A percentile compares a stretch with the other conserved stretches of the same genome.
These are phyloP conservation scores for Aricia agestis DNA, from an alignment of 1,140 invertebrate genomes.

Conservation along the genomic window DNA sequence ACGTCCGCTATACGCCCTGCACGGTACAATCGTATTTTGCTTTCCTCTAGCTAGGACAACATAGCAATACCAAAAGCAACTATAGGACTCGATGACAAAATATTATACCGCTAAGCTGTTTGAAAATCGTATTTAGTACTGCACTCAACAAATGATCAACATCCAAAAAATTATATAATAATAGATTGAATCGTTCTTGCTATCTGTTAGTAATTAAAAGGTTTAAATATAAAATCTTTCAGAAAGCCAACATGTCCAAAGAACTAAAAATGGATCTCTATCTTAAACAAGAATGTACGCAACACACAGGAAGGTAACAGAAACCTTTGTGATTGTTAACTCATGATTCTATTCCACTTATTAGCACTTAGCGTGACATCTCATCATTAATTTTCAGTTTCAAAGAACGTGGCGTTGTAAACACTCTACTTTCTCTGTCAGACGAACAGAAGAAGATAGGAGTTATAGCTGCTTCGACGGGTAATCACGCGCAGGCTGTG, in stretches of 20 bases:
- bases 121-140: too few relatives aligned
- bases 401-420: constrained; percentile 44
- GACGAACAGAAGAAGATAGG: constrained; percentile 43
- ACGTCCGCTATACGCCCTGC: constrained; percentile 43
- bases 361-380: constrained; percentile 5
- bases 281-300: neutral
- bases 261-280: constrained; percentile 40
- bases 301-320: constrained; percentile 24
- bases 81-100: too few relatives aligned
- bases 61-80: too few relatives aligned
- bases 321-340: constrained; percentile 39
- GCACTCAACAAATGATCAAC: too few relatives aligned
- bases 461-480: constrained; percentile 41
- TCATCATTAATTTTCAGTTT: constrained; percentile 36
- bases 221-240: neutral
- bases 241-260: constrained; percentile 38
- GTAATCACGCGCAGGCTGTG: constrained; percentile 41
- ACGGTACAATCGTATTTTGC: constrained; percentile 30
- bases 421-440: constrained; percentile 32
- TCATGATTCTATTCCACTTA: constrained; percentile 27
- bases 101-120: too few relatives aligned
- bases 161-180: neutral
- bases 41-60: neutral
- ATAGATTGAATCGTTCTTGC: too few relatives aligned
- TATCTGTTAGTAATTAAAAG: too few relatives aligned